phyloP scores from a whole-genome alignment of 2,888 invertebrate genomes.

The Fragum fragum region DNA sequence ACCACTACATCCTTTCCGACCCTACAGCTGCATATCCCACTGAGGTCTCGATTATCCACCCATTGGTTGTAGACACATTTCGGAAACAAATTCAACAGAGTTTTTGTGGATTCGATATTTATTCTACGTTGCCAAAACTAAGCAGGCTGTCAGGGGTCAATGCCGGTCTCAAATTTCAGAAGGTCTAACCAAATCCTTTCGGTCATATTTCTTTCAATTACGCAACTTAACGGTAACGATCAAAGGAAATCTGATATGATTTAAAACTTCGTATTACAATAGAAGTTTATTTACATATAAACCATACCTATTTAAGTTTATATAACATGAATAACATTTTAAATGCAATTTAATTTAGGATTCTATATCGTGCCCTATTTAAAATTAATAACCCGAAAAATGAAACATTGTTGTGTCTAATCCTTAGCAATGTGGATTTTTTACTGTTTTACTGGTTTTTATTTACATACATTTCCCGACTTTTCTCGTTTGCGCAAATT shows the following conservation, averaged over 20 bases:
- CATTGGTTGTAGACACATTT: no score
- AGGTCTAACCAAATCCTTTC: background rate
- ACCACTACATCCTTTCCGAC: no score
- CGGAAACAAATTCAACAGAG: no score
- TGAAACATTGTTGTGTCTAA: background rate
- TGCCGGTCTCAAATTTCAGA: background rate
- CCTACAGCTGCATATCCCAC: no score
- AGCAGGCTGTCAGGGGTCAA: no score
- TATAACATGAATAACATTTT: background rate
- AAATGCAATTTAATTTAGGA: background rate
- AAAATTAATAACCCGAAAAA: constrained; percentile 1
- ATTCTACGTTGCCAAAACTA: no score
- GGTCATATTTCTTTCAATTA: background rate
- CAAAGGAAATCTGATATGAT: background rate
- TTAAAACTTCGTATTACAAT: background rate
- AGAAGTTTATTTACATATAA: background rate
- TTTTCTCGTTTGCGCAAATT: no score
- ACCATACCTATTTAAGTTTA: background rate
- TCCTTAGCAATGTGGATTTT: no score
- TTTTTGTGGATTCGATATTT: no score
- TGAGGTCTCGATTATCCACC: no score
- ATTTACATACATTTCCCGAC: no score
- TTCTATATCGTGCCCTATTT: background rate
- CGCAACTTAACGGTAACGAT: background rate
- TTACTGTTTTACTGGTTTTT: no score